Conservation (phyloP, 2,888 invertebrate genomes). For the Odontocerum albicorne region DNA sequence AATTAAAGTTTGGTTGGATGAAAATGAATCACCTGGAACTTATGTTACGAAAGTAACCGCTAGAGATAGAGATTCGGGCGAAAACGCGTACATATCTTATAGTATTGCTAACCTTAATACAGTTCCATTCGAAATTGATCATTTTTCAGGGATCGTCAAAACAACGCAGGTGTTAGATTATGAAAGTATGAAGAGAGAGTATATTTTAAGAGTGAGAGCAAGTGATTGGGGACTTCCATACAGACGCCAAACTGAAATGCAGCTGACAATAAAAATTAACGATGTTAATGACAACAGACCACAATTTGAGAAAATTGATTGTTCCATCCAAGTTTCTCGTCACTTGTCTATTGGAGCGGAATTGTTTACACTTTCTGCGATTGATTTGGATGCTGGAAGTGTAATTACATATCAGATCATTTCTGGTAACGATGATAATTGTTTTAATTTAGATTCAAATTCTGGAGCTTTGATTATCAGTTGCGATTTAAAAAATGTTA, state of each 20-base stretch:
- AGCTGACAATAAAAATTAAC: slow-evolving; percentile 74
- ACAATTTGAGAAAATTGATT: slow-evolving; percentile 84
- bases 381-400: slow-evolving; percentile 91
- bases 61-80: slow-evolving; percentile 87
- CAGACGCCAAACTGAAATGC: slow-evolving; percentile 88
- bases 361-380: slow-evolving; percentile 85
- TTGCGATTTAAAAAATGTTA: slow-evolving; percentile 78
- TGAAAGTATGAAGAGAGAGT: slow-evolving; percentile 86
- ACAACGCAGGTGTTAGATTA: slow-evolving; percentile 85
- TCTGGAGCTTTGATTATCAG: slow-evolving; percentile 81
- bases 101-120: slow-evolving; percentile 87
- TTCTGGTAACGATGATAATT: slow-evolving; percentile 87
- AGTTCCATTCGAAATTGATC: slow-evolving; percentile 93
- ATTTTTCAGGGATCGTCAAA: slow-evolving; percentile 85
- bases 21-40: slow-evolving; percentile 86
- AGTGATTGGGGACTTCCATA: slow-evolving; percentile 96
- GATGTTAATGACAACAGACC: slow-evolving; percentile 95
- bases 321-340: slow-evolving; percentile 79
- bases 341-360: slow-evolving; percentile 76
- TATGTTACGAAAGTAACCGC: slow-evolving; percentile 84
- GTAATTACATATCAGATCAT: slow-evolving; percentile 86
- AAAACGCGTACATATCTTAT: slow-evolving; percentile 94
- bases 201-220: slow-evolving; percentile 80
- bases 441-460: slow-evolving; percentile 80
- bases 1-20: slow-evolving; percentile 75